These are phyloP conservation scores for Holacanthella duospinosa DNA, from an alignment of 2,888 invertebrate genomes.

Conservation along the genomic window DNA sequence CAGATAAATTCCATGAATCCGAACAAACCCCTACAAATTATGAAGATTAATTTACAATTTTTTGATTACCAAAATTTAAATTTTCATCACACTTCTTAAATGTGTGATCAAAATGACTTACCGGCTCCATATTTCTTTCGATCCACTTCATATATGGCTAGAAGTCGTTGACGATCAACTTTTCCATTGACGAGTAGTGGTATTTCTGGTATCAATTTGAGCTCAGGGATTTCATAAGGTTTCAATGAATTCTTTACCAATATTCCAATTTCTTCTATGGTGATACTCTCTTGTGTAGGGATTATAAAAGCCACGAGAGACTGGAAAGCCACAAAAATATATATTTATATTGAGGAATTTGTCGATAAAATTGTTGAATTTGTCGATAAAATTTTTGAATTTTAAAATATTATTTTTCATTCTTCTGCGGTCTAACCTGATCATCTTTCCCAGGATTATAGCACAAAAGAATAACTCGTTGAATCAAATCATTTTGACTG, in stretches of 20 bases:
- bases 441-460: conserved; percentile 58
- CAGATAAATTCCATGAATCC: conserved; percentile 50
- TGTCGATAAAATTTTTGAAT: no score
- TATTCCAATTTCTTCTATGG: conserved; percentile 7
- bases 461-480: conserved; percentile 69
- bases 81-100: neutral
- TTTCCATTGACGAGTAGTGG: conserved; percentile 78
- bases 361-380: no score
- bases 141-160: conserved; percentile 42
- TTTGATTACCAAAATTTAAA: neutral
- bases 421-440: conserved; percentile 43
- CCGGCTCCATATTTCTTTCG: no score
- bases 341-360: no score
- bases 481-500: conserved; percentile 43
- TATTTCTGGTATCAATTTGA: conserved; percentile 50
- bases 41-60: neutral
- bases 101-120: no score
- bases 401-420: no score
- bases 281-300: conserved; percentile 7
- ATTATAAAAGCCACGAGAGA: conserved; percentile 12
- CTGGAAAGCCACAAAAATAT: conserved; percentile 1
- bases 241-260: conserved; percentile 8
- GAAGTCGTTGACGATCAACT: conserved; percentile 65
- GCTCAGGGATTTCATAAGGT: conserved; percentile 31
- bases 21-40: neutral